Conservation (phyloP, 2,797 vertebrate species). For the Aselliscus stoliczkanus region DNA sequence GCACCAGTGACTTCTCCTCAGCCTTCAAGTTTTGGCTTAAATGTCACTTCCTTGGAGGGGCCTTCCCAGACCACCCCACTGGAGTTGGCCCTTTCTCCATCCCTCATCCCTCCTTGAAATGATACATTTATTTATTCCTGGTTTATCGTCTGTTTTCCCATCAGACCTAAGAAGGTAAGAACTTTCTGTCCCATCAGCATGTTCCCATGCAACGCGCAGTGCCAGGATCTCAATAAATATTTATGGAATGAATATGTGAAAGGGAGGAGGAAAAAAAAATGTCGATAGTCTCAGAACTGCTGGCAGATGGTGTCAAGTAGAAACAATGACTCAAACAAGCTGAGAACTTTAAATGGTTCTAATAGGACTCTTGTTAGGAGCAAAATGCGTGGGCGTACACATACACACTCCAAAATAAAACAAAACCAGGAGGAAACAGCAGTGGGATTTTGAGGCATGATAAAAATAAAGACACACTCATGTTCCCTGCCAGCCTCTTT, state of each 20-base stretch:
- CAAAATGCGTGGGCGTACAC: neutral
- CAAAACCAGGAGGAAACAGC: neutral
- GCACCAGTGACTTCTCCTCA: neutral
- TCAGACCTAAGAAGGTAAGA: neutral
- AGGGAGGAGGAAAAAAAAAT: neutral
- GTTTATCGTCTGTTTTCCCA: neutral
- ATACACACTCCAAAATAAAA: neutral
- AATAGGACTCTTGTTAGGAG: neutral
- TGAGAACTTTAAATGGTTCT: neutral
- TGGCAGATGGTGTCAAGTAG: neutral
- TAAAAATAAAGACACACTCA: neutral
- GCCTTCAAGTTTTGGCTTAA: neutral
- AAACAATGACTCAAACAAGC: neutral
- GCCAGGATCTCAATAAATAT: neutral
- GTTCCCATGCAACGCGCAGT: rapidly evolving
- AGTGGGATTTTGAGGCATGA: neutral
- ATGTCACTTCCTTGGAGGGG: neutral
- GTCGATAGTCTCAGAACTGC: neutral
- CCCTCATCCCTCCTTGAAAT: neutral
- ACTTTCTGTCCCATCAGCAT: neutral
- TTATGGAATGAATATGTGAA: neutral
- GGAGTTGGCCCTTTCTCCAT: neutral
- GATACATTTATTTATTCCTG: neutral
- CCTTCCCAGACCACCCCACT: too few species aligned
- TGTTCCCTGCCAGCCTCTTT: neutral